Percentiles rank a stretch among this genome's conserved stretches.
phyloP scores from a whole-genome alignment of 2,113 vertebrate species.

The Oenanthe melanoleuca region DNA sequence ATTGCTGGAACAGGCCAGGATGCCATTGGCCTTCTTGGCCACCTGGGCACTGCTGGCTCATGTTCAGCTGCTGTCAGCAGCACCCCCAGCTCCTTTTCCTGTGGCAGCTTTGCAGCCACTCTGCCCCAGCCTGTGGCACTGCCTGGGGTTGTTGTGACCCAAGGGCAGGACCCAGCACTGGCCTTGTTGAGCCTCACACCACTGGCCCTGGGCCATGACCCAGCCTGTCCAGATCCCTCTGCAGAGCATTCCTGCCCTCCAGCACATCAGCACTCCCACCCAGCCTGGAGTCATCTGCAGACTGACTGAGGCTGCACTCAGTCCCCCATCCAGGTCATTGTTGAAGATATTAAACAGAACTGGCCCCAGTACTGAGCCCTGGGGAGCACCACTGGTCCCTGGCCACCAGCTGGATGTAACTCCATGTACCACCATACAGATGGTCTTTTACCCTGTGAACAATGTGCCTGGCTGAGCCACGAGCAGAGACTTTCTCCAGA shows the following conservation, averaged over 20 bases:
- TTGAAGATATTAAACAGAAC: neutral
- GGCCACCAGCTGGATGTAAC: neutral
- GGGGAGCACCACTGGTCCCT: neutral
- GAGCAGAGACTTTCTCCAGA: neutral
- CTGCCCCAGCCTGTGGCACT: too few relatives aligned
- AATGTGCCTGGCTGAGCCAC: neutral
- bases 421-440: neutral
- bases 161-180: too few relatives aligned
- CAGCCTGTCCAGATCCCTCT: too few relatives aligned
- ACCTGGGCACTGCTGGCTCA: neutral
- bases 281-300: too few relatives aligned
- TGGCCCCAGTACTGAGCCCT: neutral
- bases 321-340: neutral
- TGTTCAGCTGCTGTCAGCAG: neutral
- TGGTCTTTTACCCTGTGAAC: accelerated
- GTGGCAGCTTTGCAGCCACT: too few relatives aligned
- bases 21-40: neutral
- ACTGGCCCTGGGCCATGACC: too few relatives aligned
- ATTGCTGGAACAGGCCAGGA: neutral
- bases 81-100: neutral
- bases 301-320: neutral
- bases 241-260: too few relatives aligned
- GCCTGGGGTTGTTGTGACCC: too few relatives aligned
- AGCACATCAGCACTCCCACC: too few relatives aligned
- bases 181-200: too few relatives aligned